Percentiles rank a stretch among this genome's conserved stretches.
phyloP scores from a whole-genome alignment of 2,888 invertebrate genomes.

The Aproaerema taeniolella region DNA sequence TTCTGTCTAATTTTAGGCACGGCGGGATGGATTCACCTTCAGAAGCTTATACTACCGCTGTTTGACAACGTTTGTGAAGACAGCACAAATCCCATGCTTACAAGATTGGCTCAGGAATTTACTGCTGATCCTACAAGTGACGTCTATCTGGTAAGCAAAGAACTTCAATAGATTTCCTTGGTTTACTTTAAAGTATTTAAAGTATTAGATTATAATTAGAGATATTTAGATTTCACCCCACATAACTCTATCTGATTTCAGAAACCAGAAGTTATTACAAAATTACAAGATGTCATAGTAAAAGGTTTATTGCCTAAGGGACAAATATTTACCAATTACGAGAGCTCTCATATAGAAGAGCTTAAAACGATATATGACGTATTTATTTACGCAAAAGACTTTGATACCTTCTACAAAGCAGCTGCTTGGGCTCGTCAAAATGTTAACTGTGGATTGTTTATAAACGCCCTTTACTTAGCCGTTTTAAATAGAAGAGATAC shows the following conservation, averaged over 20 bases:
- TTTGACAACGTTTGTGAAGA: slow-evolving; percentile 65
- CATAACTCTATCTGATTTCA: no score
- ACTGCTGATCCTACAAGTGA: slow-evolving; percentile 35
- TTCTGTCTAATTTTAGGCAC: slow-evolving; percentile 32
- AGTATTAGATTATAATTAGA: no score
- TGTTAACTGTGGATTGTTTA: slow-evolving; percentile 80
- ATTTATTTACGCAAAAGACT: slow-evolving; percentile 75
- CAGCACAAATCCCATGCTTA: slow-evolving; percentile 39
- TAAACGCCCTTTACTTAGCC: slow-evolving; percentile 78
- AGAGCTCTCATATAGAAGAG: slow-evolving; percentile 45
- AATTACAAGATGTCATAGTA: slow-evolving; percentile 39
- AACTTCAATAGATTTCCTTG: no score
- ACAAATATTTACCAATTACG: slow-evolving; percentile 58
- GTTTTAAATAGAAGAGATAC: slow-evolving; percentile 77
- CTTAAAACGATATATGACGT: slow-evolving; percentile 59
- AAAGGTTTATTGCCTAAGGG: slow-evolving; percentile 50
- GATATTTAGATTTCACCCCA: no score
- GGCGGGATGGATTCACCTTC: slow-evolving; percentile 49
- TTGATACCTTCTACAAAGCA: slow-evolving; percentile 74
- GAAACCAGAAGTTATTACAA: slow-evolving; percentile 43
- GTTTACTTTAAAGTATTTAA: no score
- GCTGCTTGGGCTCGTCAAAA: slow-evolving; percentile 78
- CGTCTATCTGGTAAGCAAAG: slow-evolving; percentile 48
- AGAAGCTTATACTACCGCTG: slow-evolving; percentile 51
- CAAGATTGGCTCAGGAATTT: slow-evolving; percentile 45